These are phyloP conservation scores for Florisuga fusca DNA, from an alignment of 2,797 vertebrate species.

Conservation along the genomic window DNA sequence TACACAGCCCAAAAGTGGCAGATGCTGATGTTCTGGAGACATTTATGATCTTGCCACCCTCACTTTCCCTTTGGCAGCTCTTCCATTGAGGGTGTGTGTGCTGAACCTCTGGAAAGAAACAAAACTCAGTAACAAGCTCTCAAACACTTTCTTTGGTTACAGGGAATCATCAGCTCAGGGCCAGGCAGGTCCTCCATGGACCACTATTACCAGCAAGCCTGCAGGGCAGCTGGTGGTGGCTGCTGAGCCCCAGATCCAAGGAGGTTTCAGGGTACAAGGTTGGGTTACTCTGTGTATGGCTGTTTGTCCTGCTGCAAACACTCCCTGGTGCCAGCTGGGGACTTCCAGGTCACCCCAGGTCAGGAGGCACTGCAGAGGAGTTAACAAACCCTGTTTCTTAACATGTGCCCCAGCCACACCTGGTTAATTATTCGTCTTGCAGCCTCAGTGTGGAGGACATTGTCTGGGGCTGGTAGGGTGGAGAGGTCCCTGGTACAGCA, in stretches of 20 bases:
- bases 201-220: accelerated
- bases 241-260: neutral
- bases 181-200: neutral
- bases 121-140: accelerated
- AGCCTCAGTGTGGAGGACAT: neutral
- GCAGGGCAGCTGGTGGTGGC: neutral
- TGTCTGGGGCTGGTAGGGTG: neutral
- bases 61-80: neutral
- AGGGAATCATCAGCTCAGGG: too few relatives aligned
- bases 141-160: neutral
- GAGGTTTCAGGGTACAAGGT: neutral
- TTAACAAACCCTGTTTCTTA: neutral
- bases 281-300: neutral
- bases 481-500: neutral
- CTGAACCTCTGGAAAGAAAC: neutral
- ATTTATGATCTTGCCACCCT: neutral
- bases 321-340: accelerated
- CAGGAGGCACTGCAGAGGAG: neutral
- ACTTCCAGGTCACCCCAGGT: neutral
- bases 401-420: neutral
- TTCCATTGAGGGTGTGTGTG: neutral
- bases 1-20: neutral
- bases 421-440: neutral
- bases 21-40: neutral
- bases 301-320: neutral